Base-by-base conservation (phyloP, 2,797 vertebrate species). In the Myotis planiceps region DNA sequence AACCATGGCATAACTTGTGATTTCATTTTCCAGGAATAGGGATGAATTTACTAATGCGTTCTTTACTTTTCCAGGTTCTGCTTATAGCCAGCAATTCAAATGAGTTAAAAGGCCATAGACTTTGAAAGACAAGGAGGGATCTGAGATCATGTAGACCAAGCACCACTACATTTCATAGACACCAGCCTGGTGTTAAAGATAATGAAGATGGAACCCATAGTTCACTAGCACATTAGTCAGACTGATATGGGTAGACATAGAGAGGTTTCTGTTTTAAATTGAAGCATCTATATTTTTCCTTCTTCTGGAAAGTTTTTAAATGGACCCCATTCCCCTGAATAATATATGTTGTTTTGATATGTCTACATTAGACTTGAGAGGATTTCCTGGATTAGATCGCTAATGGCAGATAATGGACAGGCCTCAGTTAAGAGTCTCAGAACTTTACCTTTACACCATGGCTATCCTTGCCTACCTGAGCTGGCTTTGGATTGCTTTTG, bases 21-120 rank as follows among this genome's bases (percentile, higher is more conserved):
- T 95, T 72, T 96, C 42, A 79, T 72, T 95, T 84, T 72, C 21
- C 29, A 90, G 53, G 25, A 92, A 81, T 75, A 72, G 6, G 27
- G 15, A 25, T 88, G 63, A 82, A 89, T 93, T 91, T 91, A 55
- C 19, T 75, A 92, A 39, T n/a, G 12, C 79, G 5, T 60, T 58
- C 34, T 95, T 75, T 72, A 19, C 86, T 87, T 83, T 89, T 79
- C 5, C 7, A 27, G 39, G 4, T 58, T 90, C 63, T 85, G 39
- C 8, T 74, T 86, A 25, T 10, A 79, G 25, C 19, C 45, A 79
- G 21, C 66, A 90, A 60, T 88, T 95, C 47, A 85, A 83, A 86
- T 66, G 63, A 88, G 21, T 76, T 79, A 90, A 85, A 95, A 63
- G 15, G 7, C 25, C 14, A 37, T 37, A 25, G 25, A 74, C 5